Base-by-base conservation (phyloP, 2,888 invertebrate genomes). In the Conops quadrifasciatus region DNA sequence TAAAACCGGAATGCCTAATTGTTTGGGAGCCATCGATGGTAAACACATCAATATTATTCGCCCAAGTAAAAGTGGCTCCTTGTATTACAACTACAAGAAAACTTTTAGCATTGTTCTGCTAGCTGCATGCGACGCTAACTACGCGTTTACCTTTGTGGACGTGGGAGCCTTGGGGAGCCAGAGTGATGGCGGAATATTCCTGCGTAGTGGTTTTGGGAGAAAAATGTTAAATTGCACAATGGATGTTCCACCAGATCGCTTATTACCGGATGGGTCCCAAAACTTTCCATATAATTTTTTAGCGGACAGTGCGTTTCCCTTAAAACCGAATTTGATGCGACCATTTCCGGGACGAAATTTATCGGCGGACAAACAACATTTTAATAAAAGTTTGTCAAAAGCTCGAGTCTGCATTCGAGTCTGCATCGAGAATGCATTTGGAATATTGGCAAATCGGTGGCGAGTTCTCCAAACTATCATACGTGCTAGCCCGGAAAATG, bases 131-230 rank as follows among this genome's bases (percentile, higher is more conserved):
- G 60, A 68, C 47, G 30, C 60, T 7, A 16, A 68, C 16, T 68
- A 68, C 21, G 47, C 68, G 1, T 68, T 68, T 19, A 68, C 68
- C 3, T 68, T 49, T 49, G 68, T 68, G 11, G 60, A 68, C n/a
- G 60, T 68, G 9, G 68, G 60, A 16, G 68, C 60, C 5, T 49
- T 68, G 0, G 68, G 67, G 5, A 67, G 58, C 30, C 67, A 70
- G 26, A 67, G 70, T 28, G 70, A 72, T 64, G 65, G 69, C 21
- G 71, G 74, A 9, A 68, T 70, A 49, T 66, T 74, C 19, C 47
- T 65, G 3, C 63, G 66, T 13, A 66, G 51, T 26, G 47, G 62
- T 9, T 74, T 74, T 13, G 71, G 72, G 7, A 24, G 72, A 26
- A 64, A 67, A 45, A 24, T 74, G 0, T 73, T 72, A n/a, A 64